Conservation (phyloP, 2,797 vertebrate species). For the Macropus fuliginosus region DNA sequence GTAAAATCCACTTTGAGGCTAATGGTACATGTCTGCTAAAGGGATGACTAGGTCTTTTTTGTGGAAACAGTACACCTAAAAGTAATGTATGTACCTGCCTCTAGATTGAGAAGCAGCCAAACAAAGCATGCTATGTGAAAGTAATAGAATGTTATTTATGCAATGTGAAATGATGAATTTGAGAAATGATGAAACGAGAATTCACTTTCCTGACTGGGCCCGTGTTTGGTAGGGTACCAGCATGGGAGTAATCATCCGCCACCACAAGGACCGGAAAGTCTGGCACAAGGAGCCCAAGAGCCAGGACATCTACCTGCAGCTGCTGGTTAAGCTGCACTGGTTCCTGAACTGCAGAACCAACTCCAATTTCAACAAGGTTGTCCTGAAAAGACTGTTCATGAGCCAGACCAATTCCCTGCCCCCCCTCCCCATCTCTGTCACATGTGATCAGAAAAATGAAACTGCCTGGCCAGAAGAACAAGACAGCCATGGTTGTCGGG, state of each 20-base stretch:
- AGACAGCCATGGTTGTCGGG: conserved; percentile 92
- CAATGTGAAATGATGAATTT: not conserved
- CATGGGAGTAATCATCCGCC: conserved; percentile 95
- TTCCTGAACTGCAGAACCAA: conserved; percentile 93
- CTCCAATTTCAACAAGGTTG: conserved; percentile 94
- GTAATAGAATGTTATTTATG: not conserved
- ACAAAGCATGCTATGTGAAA: not conserved
- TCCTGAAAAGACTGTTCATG: conserved; percentile 95
- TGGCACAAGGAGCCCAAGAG: conserved; percentile 96
- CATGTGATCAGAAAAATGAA: conserved; percentile 96
- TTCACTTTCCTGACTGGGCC: too few relatives aligned
- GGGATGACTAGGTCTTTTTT: not conserved
- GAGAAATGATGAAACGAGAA: not conserved
- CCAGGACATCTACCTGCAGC: conserved; percentile 95
- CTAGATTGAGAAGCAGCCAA: not conserved
- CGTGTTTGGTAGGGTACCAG: too few relatives aligned
- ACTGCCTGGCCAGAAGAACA: conserved; percentile 90
- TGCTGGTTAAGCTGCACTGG: conserved; percentile 96
- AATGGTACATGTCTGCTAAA: not conserved
- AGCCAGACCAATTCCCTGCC: conserved; percentile 88
- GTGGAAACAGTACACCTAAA: not conserved
- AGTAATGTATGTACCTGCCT: not conserved
- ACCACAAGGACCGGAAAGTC: conserved; percentile 98
- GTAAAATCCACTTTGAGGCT: not conserved
- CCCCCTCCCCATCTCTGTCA: conserved; percentile 91